Conservation (phyloP, 2,113 vertebrate species). For the Lethenteron reissneri region DNA sequence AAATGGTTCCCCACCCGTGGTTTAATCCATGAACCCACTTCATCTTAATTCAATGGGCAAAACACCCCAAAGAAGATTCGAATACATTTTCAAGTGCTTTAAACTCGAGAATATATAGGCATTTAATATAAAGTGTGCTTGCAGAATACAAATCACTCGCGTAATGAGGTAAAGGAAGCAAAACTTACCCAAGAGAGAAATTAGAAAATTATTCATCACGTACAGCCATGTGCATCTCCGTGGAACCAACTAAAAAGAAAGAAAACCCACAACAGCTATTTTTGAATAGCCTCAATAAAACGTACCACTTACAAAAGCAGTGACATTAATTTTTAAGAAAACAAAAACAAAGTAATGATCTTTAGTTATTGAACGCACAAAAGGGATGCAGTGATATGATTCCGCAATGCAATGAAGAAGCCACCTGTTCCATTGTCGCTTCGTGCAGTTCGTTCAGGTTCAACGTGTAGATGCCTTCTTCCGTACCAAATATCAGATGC, state of each 20-base stretch:
- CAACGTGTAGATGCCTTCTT: conserved; percentile 92
- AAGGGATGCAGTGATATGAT: no score
- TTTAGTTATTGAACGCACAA: no score
- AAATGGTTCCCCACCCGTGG: no score
- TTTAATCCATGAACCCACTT: no score
- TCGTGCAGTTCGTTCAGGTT: conserved; percentile 96
- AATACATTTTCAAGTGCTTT: neutral
- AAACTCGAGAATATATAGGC: neutral
- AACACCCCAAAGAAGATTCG: neutral
- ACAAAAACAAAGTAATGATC: no score
- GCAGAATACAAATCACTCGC: neutral
- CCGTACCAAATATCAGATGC: conserved; percentile 92
- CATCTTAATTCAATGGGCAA: no score
- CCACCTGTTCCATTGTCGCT: conserved; percentile 92
- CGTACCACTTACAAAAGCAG: no score
- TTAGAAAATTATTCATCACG: conserved; percentile 89
- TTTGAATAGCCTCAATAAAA: no score
- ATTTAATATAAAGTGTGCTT: neutral
- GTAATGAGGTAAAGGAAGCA: conserved; percentile 5
- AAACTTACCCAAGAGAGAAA: conserved; percentile 81
- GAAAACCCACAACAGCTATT: conserved; percentile 7
- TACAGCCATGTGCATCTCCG: conserved; percentile 90
- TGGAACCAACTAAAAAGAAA: conserved; percentile 48
- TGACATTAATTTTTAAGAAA: no score
- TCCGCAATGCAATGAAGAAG: neutral